Percentiles rank a stretch among this genome's conserved stretches.
phyloP scores from a whole-genome alignment of 2,888 invertebrate species.

The Chrysolina oricalcia region DNA sequence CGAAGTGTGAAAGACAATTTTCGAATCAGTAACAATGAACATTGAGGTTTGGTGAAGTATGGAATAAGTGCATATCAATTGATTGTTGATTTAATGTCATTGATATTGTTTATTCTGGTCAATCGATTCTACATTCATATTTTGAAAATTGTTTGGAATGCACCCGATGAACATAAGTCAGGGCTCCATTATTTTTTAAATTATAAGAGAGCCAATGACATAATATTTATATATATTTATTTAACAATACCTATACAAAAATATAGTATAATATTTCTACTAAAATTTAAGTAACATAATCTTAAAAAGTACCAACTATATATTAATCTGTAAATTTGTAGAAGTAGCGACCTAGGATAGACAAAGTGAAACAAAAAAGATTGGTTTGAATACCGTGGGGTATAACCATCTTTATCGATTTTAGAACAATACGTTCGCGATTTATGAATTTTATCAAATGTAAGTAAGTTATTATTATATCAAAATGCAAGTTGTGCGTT shows the following conservation, averaged over 20 bases:
- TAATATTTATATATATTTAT: slow-evolving; percentile 66
- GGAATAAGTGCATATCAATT: slow-evolving; percentile 21
- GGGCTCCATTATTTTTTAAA: slow-evolving; percentile 57
- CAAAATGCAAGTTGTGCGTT: slow-evolving; percentile 70
- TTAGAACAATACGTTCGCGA: slow-evolving; percentile 70
- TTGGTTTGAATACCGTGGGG: slow-evolving; percentile 57
- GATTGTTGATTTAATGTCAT: slow-evolving; percentile 19
- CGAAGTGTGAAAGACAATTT: neutral
- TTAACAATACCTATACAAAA: slow-evolving; percentile 68
- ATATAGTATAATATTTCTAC: slow-evolving; percentile 70
- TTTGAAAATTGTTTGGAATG: slow-evolving; percentile 35
- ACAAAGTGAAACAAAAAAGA: slow-evolving; percentile 56
- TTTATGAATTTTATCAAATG: slow-evolving; percentile 71
- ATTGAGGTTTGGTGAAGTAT: neutral
- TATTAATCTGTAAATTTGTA: slow-evolving; percentile 72
- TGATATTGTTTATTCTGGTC: slow-evolving; percentile 19
- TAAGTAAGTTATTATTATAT: slow-evolving; percentile 68
- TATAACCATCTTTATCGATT: slow-evolving; percentile 67
- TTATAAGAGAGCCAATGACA: slow-evolving; percentile 66
- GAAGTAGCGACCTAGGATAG: slow-evolving; percentile 64
- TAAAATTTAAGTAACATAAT: slow-evolving; percentile 71
- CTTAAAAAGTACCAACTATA: slow-evolving; percentile 80
- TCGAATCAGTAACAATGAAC: neutral
- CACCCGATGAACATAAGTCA: slow-evolving; percentile 43
- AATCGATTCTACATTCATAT: slow-evolving; percentile 5